Evolutionary conservation across 2,888 invertebrate species (phyloP), one percentile per base, ranked within the genome.

Genomic region (Onchidella celtica): DNA sequence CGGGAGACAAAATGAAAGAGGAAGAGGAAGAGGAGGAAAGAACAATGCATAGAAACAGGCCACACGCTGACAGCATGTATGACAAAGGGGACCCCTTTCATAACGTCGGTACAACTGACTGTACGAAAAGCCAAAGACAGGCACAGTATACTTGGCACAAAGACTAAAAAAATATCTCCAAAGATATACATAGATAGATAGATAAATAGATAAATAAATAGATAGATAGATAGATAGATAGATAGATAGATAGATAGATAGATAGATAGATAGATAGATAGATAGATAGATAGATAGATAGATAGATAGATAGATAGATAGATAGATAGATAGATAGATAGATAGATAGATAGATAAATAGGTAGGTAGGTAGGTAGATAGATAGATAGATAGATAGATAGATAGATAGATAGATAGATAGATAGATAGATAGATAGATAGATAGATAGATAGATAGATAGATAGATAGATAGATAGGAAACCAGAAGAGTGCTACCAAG

Each of bases 21-120:
- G n/a, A n/a, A 61, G 61, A 61, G 61, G n/a, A 24, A 61, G 61
- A 61, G n/a, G n/a, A n/a, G n/a, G 61, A 61, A n/a, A 6, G 21
- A 14, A 21, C n/a, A n/a, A n/a, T n/a, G n/a, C n/a, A n/a, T n/a
- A n/a, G n/a, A n/a, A n/a, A n/a, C n/a, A n/a, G n/a, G n/a, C n/a
- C n/a, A n/a, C n/a, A n/a, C n/a, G n/a, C n/a, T n/a, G n/a, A n/a
- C n/a, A n/a, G n/a, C n/a, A n/a, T n/a, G n/a, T n/a, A n/a, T n/a
- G n/a, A n/a, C n/a, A n/a, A n/a, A n/a, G n/a, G n/a, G n/a, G n/a
- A n/a, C n/a, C n/a, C n/a, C n/a, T n/a, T n/a, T n/a, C n/a, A n/a
- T n/a, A n/a, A n/a, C n/a, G n/a, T n/a, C n/a, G n/a, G n/a, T n/a
- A n/a, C n/a, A n/a, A n/a, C n/a, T n/a, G 21, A 61, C 61, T 61